A percentile compares a stretch with the other conserved stretches of the same genome.
phyloP scores from a whole-genome alignment of 1,140 invertebrate genomes.

The Vollenhovia emeryi region DNA sequence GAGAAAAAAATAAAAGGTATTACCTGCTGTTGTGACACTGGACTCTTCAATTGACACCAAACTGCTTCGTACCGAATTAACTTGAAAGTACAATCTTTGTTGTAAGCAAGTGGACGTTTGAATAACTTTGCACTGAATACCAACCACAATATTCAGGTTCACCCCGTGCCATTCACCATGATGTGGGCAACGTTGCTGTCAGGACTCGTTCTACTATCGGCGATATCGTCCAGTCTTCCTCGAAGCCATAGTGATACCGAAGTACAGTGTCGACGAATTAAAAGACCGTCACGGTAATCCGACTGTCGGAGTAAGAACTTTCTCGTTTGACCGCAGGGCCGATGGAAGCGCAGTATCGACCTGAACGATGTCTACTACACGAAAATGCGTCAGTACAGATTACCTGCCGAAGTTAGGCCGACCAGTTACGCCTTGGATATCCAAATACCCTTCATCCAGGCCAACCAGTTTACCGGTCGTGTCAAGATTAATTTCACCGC shows the following conservation, averaged over 20 bases:
- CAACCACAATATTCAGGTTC: constrained; percentile 13
- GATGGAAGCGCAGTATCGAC: constrained; percentile 75
- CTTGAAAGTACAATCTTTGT: neutral
- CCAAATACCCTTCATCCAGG: constrained; percentile 86
- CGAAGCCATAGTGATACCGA: constrained; percentile 3
- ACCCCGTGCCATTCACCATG: constrained; percentile 41
- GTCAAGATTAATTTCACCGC: constrained; percentile 88
- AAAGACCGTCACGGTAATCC: neutral
- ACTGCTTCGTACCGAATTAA: neutral
- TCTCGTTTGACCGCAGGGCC: neutral
- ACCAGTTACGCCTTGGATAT: constrained; percentile 87
- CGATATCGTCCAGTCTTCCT: neutral
- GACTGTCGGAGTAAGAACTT: neutral
- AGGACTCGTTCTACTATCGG: constrained; percentile 50
- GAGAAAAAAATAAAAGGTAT: neutral
- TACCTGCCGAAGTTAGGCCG: constrained; percentile 86
- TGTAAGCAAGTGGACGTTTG: neutral
- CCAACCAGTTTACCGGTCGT: constrained; percentile 87
- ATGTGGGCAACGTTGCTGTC: constrained; percentile 55
- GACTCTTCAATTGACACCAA: neutral
- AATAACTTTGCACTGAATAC: neutral
- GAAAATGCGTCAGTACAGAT: constrained; percentile 56
- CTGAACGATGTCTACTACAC: constrained; percentile 74
- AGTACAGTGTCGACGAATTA: constrained; percentile 27
- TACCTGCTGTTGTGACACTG: neutral